These are phyloP conservation scores for Suricata suricatta DNA, from an alignment of 2,113 vertebrate genomes.

Conservation along the genomic window DNA sequence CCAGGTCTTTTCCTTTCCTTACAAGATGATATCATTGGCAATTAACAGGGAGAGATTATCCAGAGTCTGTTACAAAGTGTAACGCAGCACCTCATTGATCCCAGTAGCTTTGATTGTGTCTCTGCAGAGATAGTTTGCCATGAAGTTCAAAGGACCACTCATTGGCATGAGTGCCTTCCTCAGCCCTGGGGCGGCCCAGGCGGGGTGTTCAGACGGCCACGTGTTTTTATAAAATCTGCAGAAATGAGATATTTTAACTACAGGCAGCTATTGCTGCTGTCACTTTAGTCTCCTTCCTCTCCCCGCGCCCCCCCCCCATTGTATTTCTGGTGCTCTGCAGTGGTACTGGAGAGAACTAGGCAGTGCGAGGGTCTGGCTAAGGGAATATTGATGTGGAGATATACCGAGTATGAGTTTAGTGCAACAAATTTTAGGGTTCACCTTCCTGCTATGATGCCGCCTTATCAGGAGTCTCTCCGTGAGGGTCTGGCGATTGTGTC, in stretches of 20 bases:
- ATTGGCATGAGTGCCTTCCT: not conserved
- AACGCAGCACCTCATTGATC: not conserved
- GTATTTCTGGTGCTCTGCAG: not conserved
- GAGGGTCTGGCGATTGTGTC: fast-evolving
- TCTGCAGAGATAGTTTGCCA: not conserved
- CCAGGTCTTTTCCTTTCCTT: not conserved
- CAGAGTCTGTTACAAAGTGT: not conserved
- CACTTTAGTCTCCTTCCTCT: not conserved
- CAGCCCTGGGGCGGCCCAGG: not conserved
- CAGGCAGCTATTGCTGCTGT: fast-evolving
- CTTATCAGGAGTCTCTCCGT: not conserved
- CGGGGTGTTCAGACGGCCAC: not conserved
- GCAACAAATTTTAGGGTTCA: not conserved
- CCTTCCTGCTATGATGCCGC: not conserved
- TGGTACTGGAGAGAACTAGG: not conserved
- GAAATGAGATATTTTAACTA: not conserved
- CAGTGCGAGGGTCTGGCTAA: not conserved
- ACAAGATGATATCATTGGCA: too few relatives aligned
- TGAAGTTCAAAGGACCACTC: not conserved
- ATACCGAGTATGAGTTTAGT: not conserved
- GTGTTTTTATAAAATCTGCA: not conserved
- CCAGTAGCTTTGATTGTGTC: not conserved
- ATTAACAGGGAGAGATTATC: not conserved
- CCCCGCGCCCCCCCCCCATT: fast-evolving
- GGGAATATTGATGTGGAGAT: not conserved